Evolutionary conservation across 1,140 invertebrate species (phyloP).

Genomic region (Hyphantria cunea): DNA sequence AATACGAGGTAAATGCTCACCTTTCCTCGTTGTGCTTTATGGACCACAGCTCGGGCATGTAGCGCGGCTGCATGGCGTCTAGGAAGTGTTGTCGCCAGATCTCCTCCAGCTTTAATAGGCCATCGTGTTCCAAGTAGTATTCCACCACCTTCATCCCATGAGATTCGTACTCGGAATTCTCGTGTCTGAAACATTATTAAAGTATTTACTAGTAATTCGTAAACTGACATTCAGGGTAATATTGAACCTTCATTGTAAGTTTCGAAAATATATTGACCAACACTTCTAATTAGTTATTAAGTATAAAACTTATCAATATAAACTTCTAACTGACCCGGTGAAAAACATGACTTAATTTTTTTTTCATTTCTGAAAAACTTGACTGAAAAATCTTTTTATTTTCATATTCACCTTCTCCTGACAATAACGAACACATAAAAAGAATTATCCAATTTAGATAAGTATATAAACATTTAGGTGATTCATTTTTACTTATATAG

Average conservation of each 20-base stretch:
- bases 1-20: constrained; percentile 24
- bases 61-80: constrained; percentile 86
- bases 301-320: too few relatives aligned
- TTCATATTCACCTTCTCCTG: too few relatives aligned
- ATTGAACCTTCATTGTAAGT: not conserved
- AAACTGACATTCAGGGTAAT: not conserved
- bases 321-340: too few relatives aligned
- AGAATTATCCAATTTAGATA: too few relatives aligned
- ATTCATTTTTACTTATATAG: too few relatives aligned
- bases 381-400: too few relatives aligned
- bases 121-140: constrained; percentile 77
- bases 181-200: constrained; percentile 49
- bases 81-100: constrained; percentile 91
- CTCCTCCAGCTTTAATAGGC: constrained; percentile 87
- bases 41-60: constrained; percentile 90
- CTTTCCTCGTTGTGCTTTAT: constrained; percentile 86
- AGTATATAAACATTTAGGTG: too few relatives aligned
- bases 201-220: not conserved
- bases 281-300: too few relatives aligned
- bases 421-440: too few relatives aligned
- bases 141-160: constrained; percentile 87
- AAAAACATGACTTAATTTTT: too few relatives aligned
- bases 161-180: constrained; percentile 82
- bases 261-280: too few relatives aligned
- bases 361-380: too few relatives aligned